Conservation (phyloP, 2,888 invertebrate genomes). For the Psylliodes chrysocephalus region DNA sequence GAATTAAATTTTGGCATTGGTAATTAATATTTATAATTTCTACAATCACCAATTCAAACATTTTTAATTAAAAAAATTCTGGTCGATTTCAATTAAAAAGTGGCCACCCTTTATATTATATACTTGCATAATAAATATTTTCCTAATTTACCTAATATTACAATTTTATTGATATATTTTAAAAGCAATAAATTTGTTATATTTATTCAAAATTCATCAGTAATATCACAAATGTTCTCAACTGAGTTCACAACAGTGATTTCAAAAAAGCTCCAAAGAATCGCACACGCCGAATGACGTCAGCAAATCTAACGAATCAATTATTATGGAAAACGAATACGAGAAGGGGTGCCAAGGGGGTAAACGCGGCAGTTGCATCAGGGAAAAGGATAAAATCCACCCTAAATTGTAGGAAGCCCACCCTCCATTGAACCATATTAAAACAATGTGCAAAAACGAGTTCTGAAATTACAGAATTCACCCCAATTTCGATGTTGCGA, state of each 20-base stretch:
- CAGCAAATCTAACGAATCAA: constrained; percentile 53
- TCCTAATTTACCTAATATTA: too few species aligned
- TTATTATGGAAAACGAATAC: constrained; percentile 41
- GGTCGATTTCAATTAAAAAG: too few species aligned
- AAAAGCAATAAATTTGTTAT: too few species aligned
- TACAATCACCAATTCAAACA: too few species aligned
- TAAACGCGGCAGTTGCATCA: constrained; percentile 38
- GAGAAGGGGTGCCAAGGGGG: constrained; percentile 37
- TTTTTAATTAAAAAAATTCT: too few species aligned
- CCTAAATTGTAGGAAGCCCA: constrained; percentile 20
- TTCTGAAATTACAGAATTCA: constrained; percentile 51
- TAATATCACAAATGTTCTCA: too few species aligned
- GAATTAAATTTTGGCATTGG: too few species aligned
- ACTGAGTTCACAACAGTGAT: constrained; percentile 7
- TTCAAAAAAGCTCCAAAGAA: constrained; percentile 15
- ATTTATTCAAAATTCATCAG: too few species aligned
- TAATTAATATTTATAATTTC: too few species aligned
- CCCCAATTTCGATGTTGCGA: constrained; percentile 51
- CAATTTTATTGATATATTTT: too few species aligned
- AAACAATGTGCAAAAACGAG: constrained; percentile 55
- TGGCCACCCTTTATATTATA: too few species aligned
- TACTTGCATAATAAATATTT: too few species aligned
- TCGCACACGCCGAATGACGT: constrained; percentile 46
- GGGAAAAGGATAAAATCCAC: constrained; percentile 45
- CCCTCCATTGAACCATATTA: constrained; percentile 46